phyloP scores from a whole-genome alignment of 2,797 vertebrate genomes.

The Botia kubotai region DNA sequence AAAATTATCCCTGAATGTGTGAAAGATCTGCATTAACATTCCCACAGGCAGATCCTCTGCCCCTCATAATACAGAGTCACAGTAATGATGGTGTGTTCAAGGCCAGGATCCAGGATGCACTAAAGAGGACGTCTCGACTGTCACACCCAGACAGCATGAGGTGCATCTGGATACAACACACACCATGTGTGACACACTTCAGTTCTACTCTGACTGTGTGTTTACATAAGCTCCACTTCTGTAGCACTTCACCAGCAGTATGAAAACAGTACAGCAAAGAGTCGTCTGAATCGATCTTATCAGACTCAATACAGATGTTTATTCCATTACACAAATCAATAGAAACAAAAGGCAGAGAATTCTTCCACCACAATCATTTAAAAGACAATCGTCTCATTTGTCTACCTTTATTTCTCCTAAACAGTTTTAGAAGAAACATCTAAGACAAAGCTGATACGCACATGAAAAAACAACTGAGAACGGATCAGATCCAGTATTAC shows the following conservation, averaged over 20 bases:
- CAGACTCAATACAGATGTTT: neutral
- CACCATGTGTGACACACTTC: neutral
- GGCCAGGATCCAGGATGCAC: slow-evolving; percentile 65
- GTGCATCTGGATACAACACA: slow-evolving; percentile 16
- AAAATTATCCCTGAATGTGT: slow-evolving; percentile 25
- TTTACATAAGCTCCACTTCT: neutral
- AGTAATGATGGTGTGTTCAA: slow-evolving; percentile 63
- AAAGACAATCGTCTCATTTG: too few species aligned
- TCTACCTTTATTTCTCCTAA: too few species aligned
- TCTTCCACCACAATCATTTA: too few species aligned
- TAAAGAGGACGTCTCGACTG: slow-evolving; percentile 62
- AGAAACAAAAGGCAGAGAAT: too few species aligned
- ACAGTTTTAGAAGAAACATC: too few species aligned
- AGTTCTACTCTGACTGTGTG: neutral
- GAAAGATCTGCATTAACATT: slow-evolving; percentile 33
- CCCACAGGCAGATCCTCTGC: slow-evolving; percentile 30
- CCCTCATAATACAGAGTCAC: slow-evolving; percentile 22
- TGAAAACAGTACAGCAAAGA: neutral
- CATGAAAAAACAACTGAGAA: too few species aligned
- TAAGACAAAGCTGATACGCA: too few species aligned
- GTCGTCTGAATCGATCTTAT: neutral
- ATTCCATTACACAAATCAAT: too few species aligned
- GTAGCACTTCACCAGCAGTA: neutral
- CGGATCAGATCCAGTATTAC: slow-evolving; percentile 15
- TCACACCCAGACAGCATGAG: slow-evolving; percentile 26